phyloP scores from a whole-genome alignment of 1,140 invertebrate species.

The Lordiphosa collinella region DNA sequence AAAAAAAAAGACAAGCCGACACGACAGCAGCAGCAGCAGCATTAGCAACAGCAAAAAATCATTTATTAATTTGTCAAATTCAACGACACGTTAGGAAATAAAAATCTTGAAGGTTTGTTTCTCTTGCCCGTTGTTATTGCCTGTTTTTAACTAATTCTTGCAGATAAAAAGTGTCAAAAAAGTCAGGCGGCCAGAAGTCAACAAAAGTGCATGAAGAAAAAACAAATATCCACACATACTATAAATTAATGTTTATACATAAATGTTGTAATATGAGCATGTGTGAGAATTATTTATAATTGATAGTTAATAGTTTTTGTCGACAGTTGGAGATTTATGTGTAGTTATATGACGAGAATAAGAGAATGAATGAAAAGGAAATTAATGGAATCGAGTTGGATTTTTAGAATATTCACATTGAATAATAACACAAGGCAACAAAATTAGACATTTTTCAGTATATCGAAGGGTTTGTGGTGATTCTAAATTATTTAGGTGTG shows the following conservation, averaged over 20 bases:
- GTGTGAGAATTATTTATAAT: slow-evolving; percentile 32
- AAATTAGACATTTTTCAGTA: no score
- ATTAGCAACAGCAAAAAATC: slow-evolving; percentile 26
- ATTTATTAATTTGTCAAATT: slow-evolving; percentile 58
- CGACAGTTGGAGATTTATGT: slow-evolving; percentile 26
- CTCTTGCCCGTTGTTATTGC: slow-evolving; percentile 10
- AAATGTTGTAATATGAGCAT: slow-evolving; percentile 12
- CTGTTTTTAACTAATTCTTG: slow-evolving; percentile 49
- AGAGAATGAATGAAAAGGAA: no score
- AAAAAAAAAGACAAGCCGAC: slow-evolving; percentile 21
- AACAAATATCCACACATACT: slow-evolving; percentile 11
- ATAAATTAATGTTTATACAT: slow-evolving; percentile 13
- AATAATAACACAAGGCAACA: no score
- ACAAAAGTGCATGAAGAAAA: slow-evolving; percentile 22
- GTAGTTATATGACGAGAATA: neutral
- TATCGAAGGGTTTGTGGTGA: no score
- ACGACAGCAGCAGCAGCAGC: slow-evolving; percentile 22
- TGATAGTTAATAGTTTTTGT: slow-evolving; percentile 26
- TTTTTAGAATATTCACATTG: no score
- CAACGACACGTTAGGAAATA: slow-evolving; percentile 49
- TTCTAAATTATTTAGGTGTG: no score
- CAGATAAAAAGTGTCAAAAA: slow-evolving; percentile 53
- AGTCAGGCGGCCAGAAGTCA: slow-evolving; percentile 51
- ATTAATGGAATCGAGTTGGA: no score
- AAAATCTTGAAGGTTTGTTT: slow-evolving; percentile 31